Conservation (phyloP, 2,888 invertebrate species). For the Acanthosoma haemorrhoidale region DNA sequence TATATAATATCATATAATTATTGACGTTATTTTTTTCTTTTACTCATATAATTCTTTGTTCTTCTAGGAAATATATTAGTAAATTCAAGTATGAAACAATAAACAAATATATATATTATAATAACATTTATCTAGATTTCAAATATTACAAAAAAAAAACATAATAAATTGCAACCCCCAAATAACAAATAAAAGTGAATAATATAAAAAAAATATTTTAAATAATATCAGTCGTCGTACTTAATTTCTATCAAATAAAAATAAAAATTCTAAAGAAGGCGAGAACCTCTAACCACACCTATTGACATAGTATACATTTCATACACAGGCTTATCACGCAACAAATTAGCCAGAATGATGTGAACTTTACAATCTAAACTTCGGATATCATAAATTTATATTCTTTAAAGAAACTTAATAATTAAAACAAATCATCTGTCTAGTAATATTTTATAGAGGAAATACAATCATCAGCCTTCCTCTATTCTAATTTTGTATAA, state of each 20-base stretch:
- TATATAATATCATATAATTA: constrained; percentile 34
- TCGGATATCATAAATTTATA: too few relatives aligned
- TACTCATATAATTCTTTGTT: constrained; percentile 28
- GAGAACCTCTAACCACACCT: constrained; percentile 20
- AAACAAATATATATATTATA: constrained; percentile 30
- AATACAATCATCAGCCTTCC: too few relatives aligned
- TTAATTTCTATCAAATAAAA: constrained; percentile 33
- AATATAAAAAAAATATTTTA: constrained; percentile 38
- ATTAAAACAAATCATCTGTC: too few relatives aligned
- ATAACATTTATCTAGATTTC: constrained; percentile 30
- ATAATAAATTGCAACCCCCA: constrained; percentile 38
- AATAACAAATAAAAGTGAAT: constrained; percentile 37
- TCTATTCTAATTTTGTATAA: too few relatives aligned
- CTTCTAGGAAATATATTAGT: constrained; percentile 36
- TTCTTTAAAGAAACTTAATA: too few relatives aligned
- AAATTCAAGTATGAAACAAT: constrained; percentile 29
- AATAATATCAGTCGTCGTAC: constrained; percentile 37
- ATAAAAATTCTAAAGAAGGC: constrained; percentile 25
- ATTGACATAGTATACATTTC: constrained; percentile 28
- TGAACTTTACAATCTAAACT: constrained; percentile 1
- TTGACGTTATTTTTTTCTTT: constrained; percentile 24
- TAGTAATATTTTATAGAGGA: too few relatives aligned
- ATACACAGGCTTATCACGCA: constrained; percentile 21
- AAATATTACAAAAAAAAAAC: constrained; percentile 31
- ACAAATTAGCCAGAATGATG: constrained; percentile 17